These are phyloP conservation scores for Corticium candelabrum DNA, from an alignment of 37 sponge, comb jelly and placozoan genomes.

Conservation along the genomic window DNA sequence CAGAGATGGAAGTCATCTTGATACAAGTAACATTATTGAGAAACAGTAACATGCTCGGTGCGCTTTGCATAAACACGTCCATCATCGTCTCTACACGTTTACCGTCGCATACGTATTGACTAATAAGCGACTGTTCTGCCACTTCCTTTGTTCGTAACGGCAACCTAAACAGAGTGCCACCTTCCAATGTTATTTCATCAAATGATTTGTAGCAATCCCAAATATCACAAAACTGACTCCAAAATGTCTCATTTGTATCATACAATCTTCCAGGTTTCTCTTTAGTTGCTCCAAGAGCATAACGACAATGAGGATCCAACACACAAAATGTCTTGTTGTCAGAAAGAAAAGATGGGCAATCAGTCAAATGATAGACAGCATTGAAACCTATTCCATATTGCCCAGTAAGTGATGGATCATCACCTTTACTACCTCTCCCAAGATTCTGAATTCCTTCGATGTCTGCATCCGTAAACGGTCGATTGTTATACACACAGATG, in stretches of 20 bases:
- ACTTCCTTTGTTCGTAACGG: neutral
- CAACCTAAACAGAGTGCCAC: neutral
- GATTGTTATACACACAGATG: constrained; percentile 15
- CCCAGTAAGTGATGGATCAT: constrained; percentile 8
- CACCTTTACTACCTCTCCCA: constrained; percentile 24
- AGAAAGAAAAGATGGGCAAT: constrained; percentile 13
- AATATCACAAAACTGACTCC: neutral
- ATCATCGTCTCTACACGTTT: neutral
- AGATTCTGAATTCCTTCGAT: constrained; percentile 19
- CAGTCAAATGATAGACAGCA: constrained; percentile 21
- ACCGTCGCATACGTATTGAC: neutral
- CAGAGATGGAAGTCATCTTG: neutral
- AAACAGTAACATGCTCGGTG: neutral
- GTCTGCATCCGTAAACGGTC: constrained; percentile 19
- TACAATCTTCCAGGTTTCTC: neutral
- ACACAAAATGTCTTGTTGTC: neutral
- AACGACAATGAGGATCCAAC: neutral
- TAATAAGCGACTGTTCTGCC: neutral
- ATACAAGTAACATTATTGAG: neutral
- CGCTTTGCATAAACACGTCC: neutral
- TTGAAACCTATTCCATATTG: constrained; percentile 30
- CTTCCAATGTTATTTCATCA: neutral
- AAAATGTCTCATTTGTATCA: neutral
- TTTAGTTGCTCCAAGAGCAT: neutral
- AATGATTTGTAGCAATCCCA: neutral